Conservation (phyloP, 2,797 vertebrate species). For the Enteromius treurensis region DNA sequence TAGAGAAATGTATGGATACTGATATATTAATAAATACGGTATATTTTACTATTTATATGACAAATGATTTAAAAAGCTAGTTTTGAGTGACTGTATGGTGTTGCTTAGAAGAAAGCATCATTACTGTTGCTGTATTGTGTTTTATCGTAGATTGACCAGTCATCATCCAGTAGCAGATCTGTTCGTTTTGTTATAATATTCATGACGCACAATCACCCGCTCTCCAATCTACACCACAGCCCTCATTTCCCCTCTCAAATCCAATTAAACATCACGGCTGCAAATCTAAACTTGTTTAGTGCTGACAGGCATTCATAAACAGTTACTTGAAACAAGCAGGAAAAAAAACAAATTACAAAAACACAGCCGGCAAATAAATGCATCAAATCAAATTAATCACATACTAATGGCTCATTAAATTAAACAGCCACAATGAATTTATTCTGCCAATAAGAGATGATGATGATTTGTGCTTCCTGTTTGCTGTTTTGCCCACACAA, state of each 20-base stretch:
- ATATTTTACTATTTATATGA: not conserved
- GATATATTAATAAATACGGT: not conserved
- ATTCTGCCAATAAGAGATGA: conserved; percentile 63
- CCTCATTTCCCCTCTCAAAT: conserved; percentile 17
- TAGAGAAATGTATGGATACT: not conserved
- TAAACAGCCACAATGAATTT: conserved; percentile 58
- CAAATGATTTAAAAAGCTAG: not conserved
- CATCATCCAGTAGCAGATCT: not conserved
- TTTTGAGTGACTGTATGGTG: not conserved
- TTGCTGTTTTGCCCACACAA: conserved; percentile 37
- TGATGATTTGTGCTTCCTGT: conserved; percentile 44
- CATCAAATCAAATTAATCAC: conserved; percentile 65
- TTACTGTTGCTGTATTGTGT: not conserved
- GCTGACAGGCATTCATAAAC: conserved; percentile 54
- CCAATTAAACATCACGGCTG: conserved; percentile 43
- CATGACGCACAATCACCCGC: not conserved
- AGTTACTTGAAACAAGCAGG: conserved; percentile 30
- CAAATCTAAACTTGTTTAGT: conserved; percentile 41
- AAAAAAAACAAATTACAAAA: not conserved
- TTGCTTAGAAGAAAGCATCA: not conserved
- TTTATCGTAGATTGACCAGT: not conserved
- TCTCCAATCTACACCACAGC: conserved; percentile 16
- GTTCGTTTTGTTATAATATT: not conserved
- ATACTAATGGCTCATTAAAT: conserved; percentile 66
- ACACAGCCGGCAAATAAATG: conserved; percentile 58